Evolutionary conservation across 2,888 invertebrate genomes (phyloP).

Genomic region (Hyposoter didymator): DNA sequence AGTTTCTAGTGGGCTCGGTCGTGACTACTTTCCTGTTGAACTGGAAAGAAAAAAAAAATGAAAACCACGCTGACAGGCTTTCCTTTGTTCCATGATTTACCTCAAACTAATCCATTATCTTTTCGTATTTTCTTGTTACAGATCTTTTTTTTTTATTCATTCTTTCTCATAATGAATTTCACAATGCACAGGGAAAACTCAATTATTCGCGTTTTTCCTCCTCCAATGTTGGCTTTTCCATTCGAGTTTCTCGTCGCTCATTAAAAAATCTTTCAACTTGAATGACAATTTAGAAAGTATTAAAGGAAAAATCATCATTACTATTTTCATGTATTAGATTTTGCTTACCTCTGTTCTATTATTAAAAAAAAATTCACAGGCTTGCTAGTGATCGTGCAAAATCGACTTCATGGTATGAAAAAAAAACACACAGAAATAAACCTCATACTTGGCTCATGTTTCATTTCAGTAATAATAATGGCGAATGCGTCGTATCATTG

Average conservation of each 20-base stretch:
- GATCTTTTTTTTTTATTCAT: slow-evolving; percentile 33
- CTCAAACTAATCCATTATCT: slow-evolving; percentile 50
- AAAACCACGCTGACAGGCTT: slow-evolving; percentile 38
- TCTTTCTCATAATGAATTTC: background rate
- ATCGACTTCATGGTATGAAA: slow-evolving; percentile 35
- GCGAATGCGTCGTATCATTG: background rate
- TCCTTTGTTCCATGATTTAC: slow-evolving; percentile 1
- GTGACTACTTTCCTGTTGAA: slow-evolving; percentile 50
- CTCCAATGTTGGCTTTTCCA: slow-evolving; percentile 34
- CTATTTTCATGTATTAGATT: background rate
- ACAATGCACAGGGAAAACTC: background rate
- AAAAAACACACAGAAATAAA: slow-evolving; percentile 4
- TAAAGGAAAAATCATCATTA: background rate
- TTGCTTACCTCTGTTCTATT: background rate
- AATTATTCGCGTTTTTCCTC: slow-evolving; percentile 18
- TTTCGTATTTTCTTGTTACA: slow-evolving; percentile 34
- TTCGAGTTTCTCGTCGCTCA: background rate
- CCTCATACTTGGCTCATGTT: slow-evolving; percentile 37
- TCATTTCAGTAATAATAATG: slow-evolving; percentile 60
- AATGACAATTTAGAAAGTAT: background rate
- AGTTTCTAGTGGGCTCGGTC: slow-evolving; percentile 35
- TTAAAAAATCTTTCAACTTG: background rate
- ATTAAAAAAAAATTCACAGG: slow-evolving; percentile 37
- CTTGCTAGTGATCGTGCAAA: slow-evolving; percentile 59
- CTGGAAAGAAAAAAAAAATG: slow-evolving; percentile 46